Base-by-base conservation (phyloP, 2,113 vertebrate genomes). In the Amblyornis subalaris region DNA sequence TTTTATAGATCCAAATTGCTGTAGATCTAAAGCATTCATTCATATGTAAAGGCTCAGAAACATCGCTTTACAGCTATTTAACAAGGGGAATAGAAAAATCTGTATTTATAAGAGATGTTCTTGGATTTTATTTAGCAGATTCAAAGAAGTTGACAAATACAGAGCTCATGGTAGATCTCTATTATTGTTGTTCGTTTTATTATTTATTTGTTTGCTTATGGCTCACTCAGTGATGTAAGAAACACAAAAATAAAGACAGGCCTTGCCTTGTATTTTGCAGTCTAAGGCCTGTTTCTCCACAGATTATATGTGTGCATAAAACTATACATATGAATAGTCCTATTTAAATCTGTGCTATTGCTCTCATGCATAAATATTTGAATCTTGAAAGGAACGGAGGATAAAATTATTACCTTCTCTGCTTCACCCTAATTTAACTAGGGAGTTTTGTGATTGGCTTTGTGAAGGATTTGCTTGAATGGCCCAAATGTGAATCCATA, bases 301-400 rank as follows among this genome's bases (percentile, higher is more conserved):
- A 85, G 58, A 77, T 94, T 81, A 89, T 81, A 92, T 35, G 48
- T 61, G 23, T 94, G 76, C 94, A 89, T 94, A 62, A 71, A 90
- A 91, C 94, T 91, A 85, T 79, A 76, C 78, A 91, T 58, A 61
- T 90, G 80, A 95, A 75, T 95, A 89, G 48, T 89, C 70, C 31
- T 74, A 53, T 96, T 94, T 88, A 88, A 94, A 91, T 79, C 58
- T 79, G 5, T 79, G 45, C 19, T 88, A 73, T 82, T 88, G 73
- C 88, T 82, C 40, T 93, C 85, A 90, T 91, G 92, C 95, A 91
- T 94, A 69, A 89, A 69, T 93, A 89, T 79, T 85, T 85, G 88
- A 91, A 79, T 89, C 78, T 89, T 91, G 58, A 89, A 88, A 91
- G 73, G 82, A 88, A 64, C 22, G 15, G 66, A 85, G 42, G n/a